Conservation (phyloP, 2,113 vertebrate species). For the Emydura subglobosa region DNA sequence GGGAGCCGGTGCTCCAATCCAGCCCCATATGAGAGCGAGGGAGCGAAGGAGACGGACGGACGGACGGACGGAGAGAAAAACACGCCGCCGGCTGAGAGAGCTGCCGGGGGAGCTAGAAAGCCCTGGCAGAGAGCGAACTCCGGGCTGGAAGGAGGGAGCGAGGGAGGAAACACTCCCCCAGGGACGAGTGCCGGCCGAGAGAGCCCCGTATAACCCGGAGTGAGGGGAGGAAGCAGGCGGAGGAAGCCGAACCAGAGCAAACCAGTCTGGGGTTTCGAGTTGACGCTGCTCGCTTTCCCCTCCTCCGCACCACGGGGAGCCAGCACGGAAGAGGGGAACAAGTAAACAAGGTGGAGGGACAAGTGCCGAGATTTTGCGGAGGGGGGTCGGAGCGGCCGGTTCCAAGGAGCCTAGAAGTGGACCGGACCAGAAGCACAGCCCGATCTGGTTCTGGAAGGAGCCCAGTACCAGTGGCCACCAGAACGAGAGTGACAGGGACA, state of each 20-base stretch:
- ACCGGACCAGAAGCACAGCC: background rate
- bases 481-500: background rate
- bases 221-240: background rate
- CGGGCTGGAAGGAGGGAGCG: background rate
- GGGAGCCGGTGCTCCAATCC: background rate
- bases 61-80: background rate
- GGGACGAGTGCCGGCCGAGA: no score
- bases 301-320: background rate
- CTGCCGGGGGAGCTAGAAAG: no score
- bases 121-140: background rate
- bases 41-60: background rate
- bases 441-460: background rate
- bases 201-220: background rate
- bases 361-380: background rate
- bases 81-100: no score
- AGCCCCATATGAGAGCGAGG: background rate
- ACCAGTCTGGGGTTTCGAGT: background rate
- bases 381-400: background rate
- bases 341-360: background rate
- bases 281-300: background rate
- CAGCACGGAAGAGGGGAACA: background rate
- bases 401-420: background rate
- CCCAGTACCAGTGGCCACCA: background rate
- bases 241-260: background rate
- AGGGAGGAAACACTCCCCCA: background rate